Base-by-base conservation (phyloP, 2,113 vertebrate genomes). In the Microcebus jonahi region DNA sequence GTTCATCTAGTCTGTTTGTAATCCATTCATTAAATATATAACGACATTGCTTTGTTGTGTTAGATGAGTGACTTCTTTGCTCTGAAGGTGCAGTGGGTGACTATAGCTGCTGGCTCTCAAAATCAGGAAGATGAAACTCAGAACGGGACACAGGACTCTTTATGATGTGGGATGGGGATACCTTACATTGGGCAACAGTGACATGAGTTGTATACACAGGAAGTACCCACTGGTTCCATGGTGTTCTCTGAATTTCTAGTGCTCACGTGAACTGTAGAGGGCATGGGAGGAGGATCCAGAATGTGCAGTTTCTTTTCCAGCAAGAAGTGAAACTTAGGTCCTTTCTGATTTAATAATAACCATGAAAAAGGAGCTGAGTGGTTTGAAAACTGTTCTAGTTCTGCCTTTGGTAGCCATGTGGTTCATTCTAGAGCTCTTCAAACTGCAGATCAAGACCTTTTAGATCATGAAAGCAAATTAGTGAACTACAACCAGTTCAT, bases 321-420 rank as follows among this genome's bases (percentile, higher is more conserved):
- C 59, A 85, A 96, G 97, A 97, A 97, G 93, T 95, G 95, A 97
- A 98, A 98, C 97, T 95, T 81, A 29, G 29, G 76, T 21, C 53
- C 68, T 95, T 94, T 95, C 87, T 70, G 73, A 80, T 73, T 96
- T 94, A 96, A 75, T 88, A 96, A 96, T 91, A 96, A 96, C 67
- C 18, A 14, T 42, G 63, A 96, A 94, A 65, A 84, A 48, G 71
- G 75, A 76, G 94, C 81, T 53, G 65, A 83, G 42, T 65, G 25
- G 45, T 77, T 95, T 87, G 81, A 92, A 92, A 84, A 29, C 45
- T 67, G 15, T 80, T 79, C 36, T 87, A 48, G 53, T 92, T 96
- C 50, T 92, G 63, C 59, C 85, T 97, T 96, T 96, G 50, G 68
- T 89, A 45, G 77, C 90, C 55, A 82, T 73, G 59, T 73, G 71